Conservation (phyloP, 2,888 invertebrate species). For the Petrophora chlorosata region DNA sequence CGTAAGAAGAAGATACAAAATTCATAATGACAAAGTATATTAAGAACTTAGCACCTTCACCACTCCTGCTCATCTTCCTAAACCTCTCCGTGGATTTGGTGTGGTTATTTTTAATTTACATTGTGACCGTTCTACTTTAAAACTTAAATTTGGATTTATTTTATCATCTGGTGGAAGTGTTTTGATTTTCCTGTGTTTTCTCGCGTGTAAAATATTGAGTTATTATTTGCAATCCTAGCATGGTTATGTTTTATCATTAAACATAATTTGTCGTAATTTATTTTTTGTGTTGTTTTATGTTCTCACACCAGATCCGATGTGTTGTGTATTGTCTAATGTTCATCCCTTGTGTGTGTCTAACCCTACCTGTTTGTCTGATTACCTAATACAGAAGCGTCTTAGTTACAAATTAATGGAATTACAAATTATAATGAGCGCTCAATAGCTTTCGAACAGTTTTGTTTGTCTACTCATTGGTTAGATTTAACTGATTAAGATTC, state of each 20-base stretch:
- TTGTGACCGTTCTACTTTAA: constrained; percentile 60
- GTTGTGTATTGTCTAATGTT: constrained; percentile 96
- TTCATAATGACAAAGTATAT: constrained; percentile 64
- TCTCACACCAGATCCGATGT: constrained; percentile 84
- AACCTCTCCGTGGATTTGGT: constrained; percentile 83
- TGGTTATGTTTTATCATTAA: constrained; percentile 72
- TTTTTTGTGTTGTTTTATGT: constrained; percentile 64
- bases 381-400: constrained; percentile 71
- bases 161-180: constrained; percentile 82
- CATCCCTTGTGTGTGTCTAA: constrained; percentile 95
- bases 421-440: constrained; percentile 68
- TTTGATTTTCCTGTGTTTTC: constrained; percentile 83
- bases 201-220: constrained; percentile 70
- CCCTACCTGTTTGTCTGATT: constrained; percentile 84
- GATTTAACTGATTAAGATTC: constrained; percentile 55
- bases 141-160: constrained; percentile 66
- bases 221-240: constrained; percentile 78
- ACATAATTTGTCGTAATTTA: constrained; percentile 55
- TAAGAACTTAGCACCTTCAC: constrained; percentile 78
- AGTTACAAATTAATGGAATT: constrained; percentile 54
- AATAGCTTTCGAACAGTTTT: constrained; percentile 78
- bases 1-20: constrained; percentile 66
- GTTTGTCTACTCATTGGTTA: constrained; percentile 70
- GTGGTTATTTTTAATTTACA: constrained; percentile 80
- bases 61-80: constrained; percentile 79